Base-by-base conservation (phyloP, 92 coral and sea anemone species). In the Pocillopora grandis region DNA sequence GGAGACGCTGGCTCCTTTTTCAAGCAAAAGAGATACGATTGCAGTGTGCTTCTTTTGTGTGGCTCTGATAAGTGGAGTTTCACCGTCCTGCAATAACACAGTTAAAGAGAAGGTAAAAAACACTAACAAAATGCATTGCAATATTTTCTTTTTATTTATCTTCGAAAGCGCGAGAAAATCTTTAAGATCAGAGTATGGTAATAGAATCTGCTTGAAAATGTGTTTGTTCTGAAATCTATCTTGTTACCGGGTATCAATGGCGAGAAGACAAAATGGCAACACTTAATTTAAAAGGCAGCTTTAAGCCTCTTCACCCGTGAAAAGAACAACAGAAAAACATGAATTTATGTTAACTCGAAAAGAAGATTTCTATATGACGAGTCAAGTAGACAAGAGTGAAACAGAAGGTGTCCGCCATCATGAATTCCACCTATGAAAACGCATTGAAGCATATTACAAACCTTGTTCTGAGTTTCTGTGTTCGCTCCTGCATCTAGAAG, bases 401-500 rank as follows among this genome's bases (percentile, higher is more conserved):
- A 66, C 48, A 66, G 62, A 66, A 12, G 59, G 52, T 35, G 52
- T 3, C 52, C 63, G 73, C 83, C 63, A 79, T 79, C 36, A 48
- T 79, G 36, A 37, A 79, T 66, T 49, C 36, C 21, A 1, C 0
- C 2, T 8, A 2, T 31, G 27, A n/a, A 11, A 0, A 42, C 5
- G 65, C 49, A 20, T 10, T 55, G 0, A 69, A 8, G 78, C 88
- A 61, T 91, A 42, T 3, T 42, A 42, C 52, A 42, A 42, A 94
- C 98, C 92, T 90, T 92, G 88, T 90, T 92, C 33, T 72, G 64
- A 58, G 90, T 78, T 76, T 96, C 99, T 31, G 99, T 96, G 81
- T 89, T 92, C 3, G 99, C 96, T 60, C 98, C 98, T 6, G 98
- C 95, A n/a, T 96, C 99, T 57, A 96, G 76, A 31, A 96, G 87